Evolutionary conservation across 2,888 invertebrate species (phyloP), one percentile per base, ranked within the genome.

Genomic region (Periphyllus acericola): DNA sequence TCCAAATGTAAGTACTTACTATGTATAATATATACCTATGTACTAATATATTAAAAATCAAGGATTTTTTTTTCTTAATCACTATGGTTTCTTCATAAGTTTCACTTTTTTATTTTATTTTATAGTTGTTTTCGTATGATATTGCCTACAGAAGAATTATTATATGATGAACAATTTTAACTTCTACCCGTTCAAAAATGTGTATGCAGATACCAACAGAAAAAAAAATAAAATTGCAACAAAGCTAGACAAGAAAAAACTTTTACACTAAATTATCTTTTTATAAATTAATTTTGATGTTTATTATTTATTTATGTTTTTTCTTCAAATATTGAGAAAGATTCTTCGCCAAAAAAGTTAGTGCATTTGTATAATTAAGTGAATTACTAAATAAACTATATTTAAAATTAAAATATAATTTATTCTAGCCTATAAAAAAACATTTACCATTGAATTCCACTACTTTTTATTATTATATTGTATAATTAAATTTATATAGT

Each of bases 331-430:
- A 14, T 4, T 29, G 3, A 32, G 8, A 71, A 32, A 71, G 17
- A 71, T 71, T 32, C 71, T 71, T 71, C 19, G 71, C 71, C 71
- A 71, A 71, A 71, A 71, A 71, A 71, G 71, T 71, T 71, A 71
- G 71, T 71, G 3, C 11, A 71, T 71, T 71, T 32, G 14, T 32
- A 32, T 32, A 71, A 71, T 68, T 68, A 68, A 11, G 6, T 68
- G 29, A n/a, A 11, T 29, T 29, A 29, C n/a, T 29, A n/a, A 25
- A 66, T 66, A 4, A 66, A 66, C n/a, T 68, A 68, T 68, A 68
- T 29, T 68, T 68, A 6, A 2, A 5, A 25, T 60, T 25, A 21
- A 6, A 25, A 19, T 25, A 60, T 60, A 55, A 55, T 60, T 60
- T 60, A 25, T 6, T 60, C 60, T 2, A 21, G 5, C 60, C 21